These are phyloP conservation scores for Lagocephalus sceleratus DNA, from an alignment of 2,797 vertebrate genomes.

Conservation along the genomic window DNA sequence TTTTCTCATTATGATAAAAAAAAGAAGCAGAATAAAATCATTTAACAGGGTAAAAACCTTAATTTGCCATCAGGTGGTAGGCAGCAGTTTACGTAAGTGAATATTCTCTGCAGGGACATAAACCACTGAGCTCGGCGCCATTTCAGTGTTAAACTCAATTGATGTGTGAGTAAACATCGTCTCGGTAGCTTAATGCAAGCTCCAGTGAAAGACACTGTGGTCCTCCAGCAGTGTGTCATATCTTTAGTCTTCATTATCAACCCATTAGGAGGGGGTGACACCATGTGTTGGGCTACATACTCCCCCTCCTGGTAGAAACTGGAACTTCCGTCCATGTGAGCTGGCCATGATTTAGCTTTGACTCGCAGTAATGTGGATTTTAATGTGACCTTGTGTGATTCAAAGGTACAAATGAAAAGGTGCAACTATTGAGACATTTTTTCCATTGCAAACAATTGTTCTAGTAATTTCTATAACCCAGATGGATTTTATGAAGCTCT, in stretches of 20 bases:
- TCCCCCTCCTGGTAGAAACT: conserved; percentile 56
- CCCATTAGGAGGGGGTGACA: conserved; percentile 23
- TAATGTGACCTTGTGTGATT: too few species aligned
- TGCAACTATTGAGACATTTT: too few species aligned
- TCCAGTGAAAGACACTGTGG: conserved; percentile 19
- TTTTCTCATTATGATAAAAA: neutral
- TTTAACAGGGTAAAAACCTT: neutral
- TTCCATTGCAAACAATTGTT: neutral
- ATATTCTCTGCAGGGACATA: conserved; percentile 27
- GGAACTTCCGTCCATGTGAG: neutral
- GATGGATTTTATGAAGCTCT: neutral
- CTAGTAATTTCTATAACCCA: neutral
- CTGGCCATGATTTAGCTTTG: neutral
- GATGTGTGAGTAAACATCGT: conserved; percentile 34
- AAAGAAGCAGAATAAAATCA: conserved; percentile 2
- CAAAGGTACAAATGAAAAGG: too few species aligned
- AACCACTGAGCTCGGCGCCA: too few species aligned
- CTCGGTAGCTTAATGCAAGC: conserved; percentile 42
- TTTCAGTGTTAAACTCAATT: too few species aligned
- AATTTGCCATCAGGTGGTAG: conserved; percentile 16
- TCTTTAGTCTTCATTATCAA: conserved; percentile 38
- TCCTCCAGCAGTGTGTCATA: conserved; percentile 21
- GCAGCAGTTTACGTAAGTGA: conserved; percentile 39
- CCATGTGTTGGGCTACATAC: conserved; percentile 30
- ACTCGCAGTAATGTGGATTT: too few species aligned